Evolutionary conservation across 2,888 invertebrate species (phyloP).

Genomic region (Tiphia femorata): DNA sequence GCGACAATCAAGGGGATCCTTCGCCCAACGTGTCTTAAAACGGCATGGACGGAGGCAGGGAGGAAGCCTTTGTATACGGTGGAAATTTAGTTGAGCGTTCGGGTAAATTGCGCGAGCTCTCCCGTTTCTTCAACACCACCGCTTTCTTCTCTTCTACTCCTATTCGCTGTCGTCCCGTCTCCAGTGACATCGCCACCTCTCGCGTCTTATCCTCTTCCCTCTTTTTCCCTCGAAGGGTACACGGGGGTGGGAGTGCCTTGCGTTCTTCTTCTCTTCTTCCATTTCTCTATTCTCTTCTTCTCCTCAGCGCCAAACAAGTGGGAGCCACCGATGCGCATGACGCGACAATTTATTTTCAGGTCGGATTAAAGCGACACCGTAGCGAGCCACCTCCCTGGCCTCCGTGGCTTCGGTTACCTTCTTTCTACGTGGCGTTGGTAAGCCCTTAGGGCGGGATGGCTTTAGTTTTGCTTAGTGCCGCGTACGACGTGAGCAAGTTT

Average conservation of each 20-base stretch:
- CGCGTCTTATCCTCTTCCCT: background rate
- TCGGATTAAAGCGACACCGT: slow-evolving; percentile 40
- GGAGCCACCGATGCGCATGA: slow-evolving; percentile 24
- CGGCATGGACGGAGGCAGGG: too few species aligned
- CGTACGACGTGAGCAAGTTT: too few species aligned
- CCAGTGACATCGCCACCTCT: background rate
- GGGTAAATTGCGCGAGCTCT: slow-evolving; percentile 32
- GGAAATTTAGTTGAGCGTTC: slow-evolving; percentile 32
- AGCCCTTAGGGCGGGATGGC: slow-evolving; percentile 4
- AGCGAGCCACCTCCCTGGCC: slow-evolving; percentile 25
- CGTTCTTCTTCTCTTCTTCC: background rate
- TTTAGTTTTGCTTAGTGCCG: background rate
- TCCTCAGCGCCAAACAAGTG: slow-evolving; percentile 5
- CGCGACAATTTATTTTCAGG: slow-evolving; percentile 48
- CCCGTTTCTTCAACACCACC: slow-evolving; percentile 23
- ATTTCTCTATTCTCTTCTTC: background rate
- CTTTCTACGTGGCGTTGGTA: slow-evolving; percentile 22
- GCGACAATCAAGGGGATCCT: background rate
- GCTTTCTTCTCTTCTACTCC: slow-evolving; percentile 4
- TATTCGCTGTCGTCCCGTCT: too few species aligned
- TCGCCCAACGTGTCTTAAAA: slow-evolving; percentile 27
- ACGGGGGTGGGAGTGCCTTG: too few species aligned
- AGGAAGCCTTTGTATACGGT: slow-evolving; percentile 35
- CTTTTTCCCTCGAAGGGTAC: background rate
- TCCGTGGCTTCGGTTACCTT: slow-evolving; percentile 14